A percentile compares a stretch with the other conserved stretches of the same genome.
Evolutionary conservation across 1,140 invertebrate species (phyloP).

Genomic region (Sinella curviseta): DNA sequence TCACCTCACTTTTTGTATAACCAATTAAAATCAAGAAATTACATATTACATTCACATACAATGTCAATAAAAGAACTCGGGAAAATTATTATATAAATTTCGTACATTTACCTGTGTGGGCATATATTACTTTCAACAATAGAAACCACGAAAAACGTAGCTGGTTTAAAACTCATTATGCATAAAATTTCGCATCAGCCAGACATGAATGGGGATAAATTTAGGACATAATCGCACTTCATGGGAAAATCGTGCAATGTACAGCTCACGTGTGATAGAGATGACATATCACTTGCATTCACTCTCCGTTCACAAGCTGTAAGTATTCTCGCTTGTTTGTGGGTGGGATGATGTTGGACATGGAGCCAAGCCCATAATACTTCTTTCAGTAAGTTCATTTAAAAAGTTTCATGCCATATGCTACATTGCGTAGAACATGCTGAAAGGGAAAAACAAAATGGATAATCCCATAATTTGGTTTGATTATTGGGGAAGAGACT

Average conservation of each 20-base stretch:
- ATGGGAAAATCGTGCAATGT: not conserved
- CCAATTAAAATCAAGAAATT: no score
- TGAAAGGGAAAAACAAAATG: not conserved
- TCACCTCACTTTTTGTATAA: no score
- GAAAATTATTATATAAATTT: no score
- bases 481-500: not conserved
- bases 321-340: not conserved
- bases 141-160: not conserved
- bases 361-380: not conserved
- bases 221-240: not conserved
- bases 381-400: not conserved
- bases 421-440: not conserved
- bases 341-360: not conserved
- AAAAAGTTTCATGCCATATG: not conserved
- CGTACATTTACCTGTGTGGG: no score
- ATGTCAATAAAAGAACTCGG: no score
- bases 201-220: not conserved
- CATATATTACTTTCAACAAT: not conserved
- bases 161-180: not conserved
- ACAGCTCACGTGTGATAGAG: no score
- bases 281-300: no score
- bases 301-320: not conserved
- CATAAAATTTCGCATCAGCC: no score
- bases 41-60: no score
- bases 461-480: conserved; percentile 1